phyloP scores from a whole-genome alignment of 2,113 vertebrate genomes.

The Barbus barbus region DNA sequence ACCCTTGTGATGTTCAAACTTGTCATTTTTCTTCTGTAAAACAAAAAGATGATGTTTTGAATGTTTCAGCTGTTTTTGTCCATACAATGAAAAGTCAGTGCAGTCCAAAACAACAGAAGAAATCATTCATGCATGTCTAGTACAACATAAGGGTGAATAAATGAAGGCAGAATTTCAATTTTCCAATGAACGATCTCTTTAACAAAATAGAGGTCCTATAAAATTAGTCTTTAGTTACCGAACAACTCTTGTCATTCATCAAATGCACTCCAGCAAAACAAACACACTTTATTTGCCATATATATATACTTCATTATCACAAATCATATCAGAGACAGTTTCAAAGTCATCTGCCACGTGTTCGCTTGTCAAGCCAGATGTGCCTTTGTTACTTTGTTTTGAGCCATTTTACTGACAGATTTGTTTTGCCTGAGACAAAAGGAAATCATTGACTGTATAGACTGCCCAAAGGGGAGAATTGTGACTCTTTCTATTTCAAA shows the following conservation, averaged over 20 bases:
- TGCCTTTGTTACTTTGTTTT: too few species aligned
- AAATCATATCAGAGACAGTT: constrained; percentile 7
- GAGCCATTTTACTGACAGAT: too few species aligned
- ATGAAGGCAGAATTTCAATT: neutral
- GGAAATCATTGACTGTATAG: neutral
- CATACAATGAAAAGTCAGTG: neutral
- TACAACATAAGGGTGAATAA: neutral
- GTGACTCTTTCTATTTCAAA: constrained; percentile 22
- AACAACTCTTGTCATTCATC: neutral
- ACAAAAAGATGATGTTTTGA: neutral
- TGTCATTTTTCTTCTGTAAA: neutral
- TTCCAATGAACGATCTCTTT: neutral
- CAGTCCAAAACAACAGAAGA: neutral
- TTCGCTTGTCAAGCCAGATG: neutral
- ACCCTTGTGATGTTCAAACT: neutral
- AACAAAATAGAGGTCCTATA: neutral
- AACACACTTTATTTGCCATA: constrained; percentile 20
- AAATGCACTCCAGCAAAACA: constrained; percentile 24
- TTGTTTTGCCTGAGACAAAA: neutral
- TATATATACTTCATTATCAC: neutral
- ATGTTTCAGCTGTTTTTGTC: neutral
- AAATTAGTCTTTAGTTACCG: constrained; percentile 1
- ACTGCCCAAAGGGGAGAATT: neutral
- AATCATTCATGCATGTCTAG: neutral
- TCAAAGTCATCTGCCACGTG: neutral